Evolutionary conservation across 2,888 invertebrate genomes (phyloP).

Genomic region (Agonopterix arenella): DNA sequence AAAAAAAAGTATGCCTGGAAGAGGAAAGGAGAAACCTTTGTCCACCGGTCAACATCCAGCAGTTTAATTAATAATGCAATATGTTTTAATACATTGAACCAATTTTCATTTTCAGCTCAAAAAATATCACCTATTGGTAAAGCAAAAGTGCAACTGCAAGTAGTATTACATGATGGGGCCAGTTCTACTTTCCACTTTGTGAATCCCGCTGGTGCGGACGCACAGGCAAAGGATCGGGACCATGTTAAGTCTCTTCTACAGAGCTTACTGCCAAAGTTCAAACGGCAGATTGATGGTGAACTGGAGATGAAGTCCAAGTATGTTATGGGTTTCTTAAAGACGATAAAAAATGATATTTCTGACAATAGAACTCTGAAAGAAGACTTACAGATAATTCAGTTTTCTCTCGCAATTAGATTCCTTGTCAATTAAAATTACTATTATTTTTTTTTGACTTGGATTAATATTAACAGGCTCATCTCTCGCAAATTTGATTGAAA

Average conservation of each 20-base stretch:
- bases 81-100: neutral
- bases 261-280: slow-evolving; percentile 94
- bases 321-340: slow-evolving; percentile 9
- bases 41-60: no score
- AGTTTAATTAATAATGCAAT: no score
- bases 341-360: no score
- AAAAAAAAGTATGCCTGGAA: no score
- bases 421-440: no score
- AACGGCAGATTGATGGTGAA: slow-evolving; percentile 93
- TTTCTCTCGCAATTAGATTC: no score
- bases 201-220: slow-evolving; percentile 87
- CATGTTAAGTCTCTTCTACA: slow-evolving; percentile 94
- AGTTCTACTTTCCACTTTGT: slow-evolving; percentile 99
- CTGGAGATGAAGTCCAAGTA: slow-evolving; percentile 91
- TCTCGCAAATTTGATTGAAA: no score
- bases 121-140: slow-evolving; percentile 98
- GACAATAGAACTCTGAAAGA: no score
- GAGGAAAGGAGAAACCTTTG: no score
- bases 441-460: no score
- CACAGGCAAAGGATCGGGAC: slow-evolving; percentile 93
- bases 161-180: slow-evolving; percentile 94
- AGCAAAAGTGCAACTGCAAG: slow-evolving; percentile 98
- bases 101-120: slow-evolving; percentile 82
- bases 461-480: no score
- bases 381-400: no score